phyloP scores from a whole-genome alignment of 64 coral and sea anemone genomes.

The Dendrophyllia cribrosa region DNA sequence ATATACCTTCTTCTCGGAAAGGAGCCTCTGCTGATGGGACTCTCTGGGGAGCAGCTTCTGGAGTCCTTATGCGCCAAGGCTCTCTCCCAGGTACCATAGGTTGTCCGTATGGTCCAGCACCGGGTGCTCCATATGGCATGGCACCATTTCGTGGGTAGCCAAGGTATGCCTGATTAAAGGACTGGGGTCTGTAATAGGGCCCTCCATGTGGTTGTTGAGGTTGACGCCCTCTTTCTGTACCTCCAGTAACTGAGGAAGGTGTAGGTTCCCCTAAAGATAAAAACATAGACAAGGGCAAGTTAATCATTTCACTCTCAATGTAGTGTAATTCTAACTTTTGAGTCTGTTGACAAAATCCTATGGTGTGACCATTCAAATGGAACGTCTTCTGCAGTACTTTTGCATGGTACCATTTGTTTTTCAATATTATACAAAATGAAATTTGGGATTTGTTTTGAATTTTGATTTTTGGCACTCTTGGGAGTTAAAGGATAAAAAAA shows the following conservation, averaged over 20 bases:
- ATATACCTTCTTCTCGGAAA: conserved; percentile 16
- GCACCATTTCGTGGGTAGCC: conserved; percentile 35
- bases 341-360: too few species aligned
- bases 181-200: conserved; percentile 37
- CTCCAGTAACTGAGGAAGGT: conserved; percentile 70
- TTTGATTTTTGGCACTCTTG: too few species aligned
- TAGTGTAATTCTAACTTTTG: too few species aligned
- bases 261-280: conserved; percentile 72
- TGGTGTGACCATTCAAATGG: too few species aligned
- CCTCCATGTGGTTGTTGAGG: conserved; percentile 51
- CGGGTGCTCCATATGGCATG: conserved; percentile 22
- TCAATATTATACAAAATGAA: too few species aligned
- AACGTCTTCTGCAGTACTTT: too few species aligned
- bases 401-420: too few species aligned
- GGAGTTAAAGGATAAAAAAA: too few species aligned
- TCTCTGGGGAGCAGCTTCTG: conserved; percentile 33
- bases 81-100: conserved; percentile 39
- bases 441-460: too few species aligned
- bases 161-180: conserved; percentile 55
- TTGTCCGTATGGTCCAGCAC: conserved; percentile 18
- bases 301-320: too few species aligned
- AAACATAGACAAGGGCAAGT: background rate
- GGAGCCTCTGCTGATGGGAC: background rate
- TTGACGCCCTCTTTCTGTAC: conserved; percentile 52
- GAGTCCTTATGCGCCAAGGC: conserved; percentile 41